Evolutionary conservation across 2,888 invertebrate genomes (phyloP).

Genomic region (Lumbricus terrestris): DNA sequence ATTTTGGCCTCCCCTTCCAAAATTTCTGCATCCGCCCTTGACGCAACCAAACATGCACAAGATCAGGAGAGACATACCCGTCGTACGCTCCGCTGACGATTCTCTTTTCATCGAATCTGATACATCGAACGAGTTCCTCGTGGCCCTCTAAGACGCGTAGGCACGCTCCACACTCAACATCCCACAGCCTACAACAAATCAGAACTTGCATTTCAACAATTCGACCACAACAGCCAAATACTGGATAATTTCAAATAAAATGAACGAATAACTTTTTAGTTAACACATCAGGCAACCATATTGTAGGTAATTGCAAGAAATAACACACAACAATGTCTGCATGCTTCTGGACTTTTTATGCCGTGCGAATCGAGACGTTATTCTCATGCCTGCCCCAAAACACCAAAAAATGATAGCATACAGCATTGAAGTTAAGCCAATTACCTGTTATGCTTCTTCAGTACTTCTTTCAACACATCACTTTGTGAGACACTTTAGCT

Average conservation of each 20-base stretch:
- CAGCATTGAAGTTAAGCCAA: not conserved
- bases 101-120: slow-evolving; percentile 95
- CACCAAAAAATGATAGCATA: not conserved
- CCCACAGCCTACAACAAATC: slow-evolving; percentile 69
- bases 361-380: not conserved
- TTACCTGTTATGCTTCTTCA: too few relatives aligned
- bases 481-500: too few relatives aligned
- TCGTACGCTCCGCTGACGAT: slow-evolving; percentile 99
- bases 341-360: not conserved
- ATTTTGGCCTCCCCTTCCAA: too few relatives aligned
- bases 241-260: not conserved
- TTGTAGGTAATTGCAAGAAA: not conserved
- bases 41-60: not conserved
- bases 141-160: slow-evolving; percentile 93
- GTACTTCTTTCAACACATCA: too few relatives aligned
- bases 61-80: too few relatives aligned
- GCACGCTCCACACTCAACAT: slow-evolving; percentile 77
- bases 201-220: not conserved
- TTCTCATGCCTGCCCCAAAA: not conserved
- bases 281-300: not conserved
- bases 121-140: slow-evolving; percentile 96
- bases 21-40: too few relatives aligned
- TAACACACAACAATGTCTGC: not conserved
- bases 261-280: not conserved
- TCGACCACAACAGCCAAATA: not conserved